Evolutionary conservation across 2,888 invertebrate species (phyloP).

Genomic region (Linnaemya vulpina): DNA sequence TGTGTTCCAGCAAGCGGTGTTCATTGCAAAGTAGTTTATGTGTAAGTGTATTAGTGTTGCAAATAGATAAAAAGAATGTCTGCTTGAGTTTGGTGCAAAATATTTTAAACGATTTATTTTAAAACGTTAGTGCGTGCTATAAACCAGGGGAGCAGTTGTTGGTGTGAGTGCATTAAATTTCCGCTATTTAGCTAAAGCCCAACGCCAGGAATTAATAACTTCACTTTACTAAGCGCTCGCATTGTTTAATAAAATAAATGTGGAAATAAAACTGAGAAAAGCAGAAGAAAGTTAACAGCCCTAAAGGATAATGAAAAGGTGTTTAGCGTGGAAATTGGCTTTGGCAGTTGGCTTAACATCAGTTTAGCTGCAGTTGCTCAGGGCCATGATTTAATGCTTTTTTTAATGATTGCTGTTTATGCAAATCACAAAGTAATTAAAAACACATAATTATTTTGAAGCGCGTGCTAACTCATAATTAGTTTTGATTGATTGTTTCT

Average conservation of each 20-base stretch:
- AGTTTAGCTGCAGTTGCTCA: background rate
- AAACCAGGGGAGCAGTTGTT: constrained; percentile 21
- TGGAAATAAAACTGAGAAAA: constrained; percentile 8
- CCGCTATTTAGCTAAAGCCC: constrained; percentile 49
- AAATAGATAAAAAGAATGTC: constrained; percentile 6
- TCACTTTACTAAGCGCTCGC: background rate
- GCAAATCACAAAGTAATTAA: constrained; percentile 40
- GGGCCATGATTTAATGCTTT: constrained; percentile 13
- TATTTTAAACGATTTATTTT: background rate
- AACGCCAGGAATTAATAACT: constrained; percentile 41
- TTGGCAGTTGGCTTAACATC: background rate
- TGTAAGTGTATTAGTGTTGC: constrained; percentile 46
- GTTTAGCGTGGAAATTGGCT: background rate
- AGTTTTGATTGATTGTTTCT: background rate
- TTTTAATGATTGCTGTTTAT: too few species aligned
- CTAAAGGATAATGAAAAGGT: constrained; percentile 22
- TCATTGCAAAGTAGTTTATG: constrained; percentile 24
- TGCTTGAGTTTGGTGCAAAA: background rate
- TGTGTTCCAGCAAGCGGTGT: constrained; percentile 20
- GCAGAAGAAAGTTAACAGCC: background rate
- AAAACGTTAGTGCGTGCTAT: constrained; percentile 15
- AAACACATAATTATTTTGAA: background rate
- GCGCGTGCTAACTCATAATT: background rate
- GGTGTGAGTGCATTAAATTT: constrained; percentile 50
- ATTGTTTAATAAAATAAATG: background rate